Evolutionary conservation across 2,888 invertebrate genomes (phyloP), one percentile per base, ranked within the genome.

Genomic region (Drosophila anomalata): DNA sequence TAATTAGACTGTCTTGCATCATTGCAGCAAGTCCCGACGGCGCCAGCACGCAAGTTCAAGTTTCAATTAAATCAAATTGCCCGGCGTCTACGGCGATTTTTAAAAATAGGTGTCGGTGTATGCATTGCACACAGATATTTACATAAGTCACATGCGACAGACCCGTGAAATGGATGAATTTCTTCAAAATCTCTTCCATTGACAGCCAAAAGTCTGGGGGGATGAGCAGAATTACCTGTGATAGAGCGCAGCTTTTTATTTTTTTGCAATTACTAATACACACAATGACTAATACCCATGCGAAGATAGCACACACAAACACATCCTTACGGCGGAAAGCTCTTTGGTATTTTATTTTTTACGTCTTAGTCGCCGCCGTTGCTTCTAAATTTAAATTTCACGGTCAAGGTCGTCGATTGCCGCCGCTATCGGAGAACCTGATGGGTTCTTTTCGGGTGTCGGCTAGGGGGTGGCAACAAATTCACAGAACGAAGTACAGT

Each of bases 371-470:
- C 85, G 76, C 29, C 26, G 54, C 42, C 67, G 53, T 3, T 31
- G 56, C 75, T 83, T 86, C 89, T 90, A 90, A 89, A 90, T 87
- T 89, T 90, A 89, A 86, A 90, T 90, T 84, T 90, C 90, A 90
- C 90, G 91, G 91, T 77, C 91, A 91, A 82, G 90, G 91, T 82
- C 91, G 79, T 54, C 52, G 33, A 61, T 83, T 76, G 78, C 87
- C 78, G 61, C 44, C 76, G 86, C 78, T 68, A 89, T 73, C 74
- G 62, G 48, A 69, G 67, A 53, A 54, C 41, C 53, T 68, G 31
- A 54, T 48, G 47, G 46, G 31, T 31, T 46, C 6, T 20, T 20
- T 31, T 14, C 42, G 42, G 51, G 31, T 29, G 50, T 36, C 24
- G 36, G 8, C 5, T 14, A 9, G 29, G 51, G 22, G 52, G 41